Base-by-base conservation (phyloP, 2,888 invertebrate genomes). In the Pegoplata infirma region DNA sequence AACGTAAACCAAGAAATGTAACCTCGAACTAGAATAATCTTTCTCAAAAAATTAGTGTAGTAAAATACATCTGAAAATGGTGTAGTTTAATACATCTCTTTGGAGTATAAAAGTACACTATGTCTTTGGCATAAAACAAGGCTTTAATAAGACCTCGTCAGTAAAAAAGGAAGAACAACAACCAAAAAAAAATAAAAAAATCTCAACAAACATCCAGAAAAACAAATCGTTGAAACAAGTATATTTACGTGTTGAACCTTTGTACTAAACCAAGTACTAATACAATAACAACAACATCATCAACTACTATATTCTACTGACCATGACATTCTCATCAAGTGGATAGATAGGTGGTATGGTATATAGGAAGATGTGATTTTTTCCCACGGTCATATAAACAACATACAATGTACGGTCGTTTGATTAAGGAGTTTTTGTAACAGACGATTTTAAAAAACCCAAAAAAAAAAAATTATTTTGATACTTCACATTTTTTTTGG, bases 341-440 rank as follows among this genome's bases (percentile, higher is more conserved):
- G n/a, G 4, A 19, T 21, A 3, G 16, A 19, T 21, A 3, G 16
- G 55, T 47, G 19, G 16, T 47, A 12, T 55, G 17, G 16, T 63
- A 64, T 19, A 21, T 40, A 51, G 28, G 16, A 66, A 53, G 58
- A 73, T 68, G 55, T 14, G 36, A 49, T 47, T 40, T 63, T 71
- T 78, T 78, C 77, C 77, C 77, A 78, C 77, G 77, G 53, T 73
- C 77, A 64, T 46, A 68, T 68, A 68, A 67, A 72, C 71, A 67
- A 67, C 67, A 72, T 72, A 72, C 56, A 63, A 56, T 64, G 75
- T 49, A 16, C 10, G 17, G 40, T 66, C 17, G 74, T 55, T 55
- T 68, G 61, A 68, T 75, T 55, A 67, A 68, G 55, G 40, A n/a
- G 23, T 55, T 23, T 68, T 36, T 21, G 21, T 19, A 36, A 59